A percentile compares a stretch with the other conserved stretches of the same genome.
These are phyloP conservation scores for Microctenopoma steveboyesi DNA, from an alignment of 2,797 vertebrate genomes.

Conservation along the genomic window DNA sequence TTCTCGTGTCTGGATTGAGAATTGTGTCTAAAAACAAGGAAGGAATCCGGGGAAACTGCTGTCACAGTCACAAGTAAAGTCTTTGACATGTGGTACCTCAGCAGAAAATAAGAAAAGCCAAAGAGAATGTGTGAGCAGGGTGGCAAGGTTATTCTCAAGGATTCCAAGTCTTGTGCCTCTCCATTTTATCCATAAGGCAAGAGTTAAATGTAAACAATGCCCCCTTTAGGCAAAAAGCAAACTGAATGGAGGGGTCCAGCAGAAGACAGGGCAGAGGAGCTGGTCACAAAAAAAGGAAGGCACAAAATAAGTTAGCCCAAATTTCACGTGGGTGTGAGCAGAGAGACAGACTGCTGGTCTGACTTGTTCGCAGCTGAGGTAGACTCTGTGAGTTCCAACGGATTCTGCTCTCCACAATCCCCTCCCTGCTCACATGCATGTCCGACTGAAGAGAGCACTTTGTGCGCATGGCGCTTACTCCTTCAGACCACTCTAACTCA, in stretches of 20 bases:
- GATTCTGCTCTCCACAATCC: conserved; percentile 59
- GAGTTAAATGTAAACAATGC: conserved; percentile 19
- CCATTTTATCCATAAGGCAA: conserved; percentile 55
- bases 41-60: conserved; percentile 32
- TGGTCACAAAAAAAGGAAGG: conserved; percentile 11
- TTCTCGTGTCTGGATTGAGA: conserved; percentile 5
- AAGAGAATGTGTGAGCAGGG: conserved; percentile 43
- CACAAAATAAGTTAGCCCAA: conserved; percentile 48
- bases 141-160: conserved; percentile 53
- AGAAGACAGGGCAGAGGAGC: background rate
- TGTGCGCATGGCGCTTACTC: conserved; percentile 77
- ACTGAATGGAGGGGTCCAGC: conserved; percentile 21
- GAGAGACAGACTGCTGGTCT: conserved; percentile 43
- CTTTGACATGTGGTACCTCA: conserved; percentile 33
- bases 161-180: conserved; percentile 57
- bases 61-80: conserved; percentile 35
- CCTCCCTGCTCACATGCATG: conserved; percentile 66
- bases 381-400: conserved; percentile 59
- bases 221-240: conserved; percentile 23
- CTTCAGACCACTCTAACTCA: conserved; percentile 79
- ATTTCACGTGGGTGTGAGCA: conserved; percentile 27
- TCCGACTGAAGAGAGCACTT: conserved; percentile 73
- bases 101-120: conserved; percentile 28
- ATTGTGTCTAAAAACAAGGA: conserved; percentile 25
- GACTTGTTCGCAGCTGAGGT: conserved; percentile 55